A percentile compares a stretch with the other conserved stretches of the same genome.
Conservation (phyloP, 2,888 invertebrate genomes). For the Tiliacea citrago region DNA sequence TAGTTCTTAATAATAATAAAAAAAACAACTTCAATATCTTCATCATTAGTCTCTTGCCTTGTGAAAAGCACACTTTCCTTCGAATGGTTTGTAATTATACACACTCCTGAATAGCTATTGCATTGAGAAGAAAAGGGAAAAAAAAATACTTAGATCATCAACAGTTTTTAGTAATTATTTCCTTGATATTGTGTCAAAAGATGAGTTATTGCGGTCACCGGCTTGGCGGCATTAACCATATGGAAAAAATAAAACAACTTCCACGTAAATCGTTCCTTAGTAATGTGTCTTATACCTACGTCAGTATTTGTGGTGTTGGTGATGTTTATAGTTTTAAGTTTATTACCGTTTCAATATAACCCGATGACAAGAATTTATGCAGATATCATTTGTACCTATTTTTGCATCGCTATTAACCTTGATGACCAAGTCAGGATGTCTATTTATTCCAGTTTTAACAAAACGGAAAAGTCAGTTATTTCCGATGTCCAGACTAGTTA, state of each 20-base stretch:
- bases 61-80: neutral
- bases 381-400: neutral
- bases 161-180: conserved; percentile 39
- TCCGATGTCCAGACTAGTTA: conserved; percentile 39
- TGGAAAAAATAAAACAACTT: conserved; percentile 48
- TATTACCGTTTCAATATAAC: conserved; percentile 34
- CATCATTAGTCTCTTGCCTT: neutral
- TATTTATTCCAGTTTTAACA: conserved; percentile 31
- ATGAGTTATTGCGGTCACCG: conserved; percentile 58
- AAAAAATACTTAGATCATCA: conserved; percentile 39
- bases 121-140: conserved; percentile 18
- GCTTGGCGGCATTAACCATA: conserved; percentile 52
- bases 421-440: conserved; percentile 23
- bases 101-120: conserved; percentile 13
- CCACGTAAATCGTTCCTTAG: conserved; percentile 44
- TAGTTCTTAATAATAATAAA: neutral
- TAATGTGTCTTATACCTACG: conserved; percentile 28
- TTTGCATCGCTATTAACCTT: conserved; percentile 13
- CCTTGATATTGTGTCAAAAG: conserved; percentile 50
- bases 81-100: neutral
- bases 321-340: conserved; percentile 30
- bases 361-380: neutral
- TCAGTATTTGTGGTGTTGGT: conserved; percentile 35
- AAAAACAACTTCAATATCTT: neutral
- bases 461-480: conserved; percentile 43